A percentile compares a stretch with the other conserved stretches of the same genome.
Conservation (phyloP, 2,888 invertebrate species). For the Sphaerophoria taeniata region DNA sequence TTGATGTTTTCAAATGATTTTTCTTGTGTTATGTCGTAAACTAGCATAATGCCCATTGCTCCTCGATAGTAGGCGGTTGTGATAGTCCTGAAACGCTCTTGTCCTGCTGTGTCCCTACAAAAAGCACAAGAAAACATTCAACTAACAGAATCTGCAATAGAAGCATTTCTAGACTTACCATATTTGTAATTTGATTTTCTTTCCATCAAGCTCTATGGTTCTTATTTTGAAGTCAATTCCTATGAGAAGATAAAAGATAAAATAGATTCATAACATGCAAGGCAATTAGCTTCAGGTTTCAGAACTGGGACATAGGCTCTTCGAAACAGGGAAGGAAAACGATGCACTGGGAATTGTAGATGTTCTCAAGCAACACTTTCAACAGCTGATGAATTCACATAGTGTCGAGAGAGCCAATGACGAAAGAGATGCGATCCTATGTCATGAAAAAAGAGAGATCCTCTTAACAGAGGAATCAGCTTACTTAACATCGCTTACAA, state of each 20-base stretch:
- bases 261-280: background rate
- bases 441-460: too few species aligned
- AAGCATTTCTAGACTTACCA: slow-evolving; percentile 87
- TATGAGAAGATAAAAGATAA: slow-evolving; percentile 83
- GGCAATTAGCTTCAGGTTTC: too few species aligned
- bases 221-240: slow-evolving; percentile 99
- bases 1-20: slow-evolving; percentile 99
- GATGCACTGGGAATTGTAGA: too few species aligned
- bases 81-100: slow-evolving; percentile 99
- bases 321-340: too few species aligned
- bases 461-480: too few species aligned
- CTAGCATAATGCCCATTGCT: slow-evolving; percentile 99
- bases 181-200: slow-evolving; percentile 99
- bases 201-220: slow-evolving; percentile 98
- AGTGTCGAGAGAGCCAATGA: too few species aligned
- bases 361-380: too few species aligned
- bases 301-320: too few species aligned
- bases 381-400: too few species aligned
- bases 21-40: slow-evolving; percentile 99
- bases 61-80: slow-evolving; percentile 99
- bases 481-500: too few species aligned
- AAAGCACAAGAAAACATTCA: background rate
- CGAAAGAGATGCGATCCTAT: too few species aligned
- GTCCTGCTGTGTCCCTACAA: slow-evolving; percentile 98
- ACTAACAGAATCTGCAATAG: background rate